Conservation (phyloP, 2,797 vertebrate genomes). For the Tangara arthus region DNA sequence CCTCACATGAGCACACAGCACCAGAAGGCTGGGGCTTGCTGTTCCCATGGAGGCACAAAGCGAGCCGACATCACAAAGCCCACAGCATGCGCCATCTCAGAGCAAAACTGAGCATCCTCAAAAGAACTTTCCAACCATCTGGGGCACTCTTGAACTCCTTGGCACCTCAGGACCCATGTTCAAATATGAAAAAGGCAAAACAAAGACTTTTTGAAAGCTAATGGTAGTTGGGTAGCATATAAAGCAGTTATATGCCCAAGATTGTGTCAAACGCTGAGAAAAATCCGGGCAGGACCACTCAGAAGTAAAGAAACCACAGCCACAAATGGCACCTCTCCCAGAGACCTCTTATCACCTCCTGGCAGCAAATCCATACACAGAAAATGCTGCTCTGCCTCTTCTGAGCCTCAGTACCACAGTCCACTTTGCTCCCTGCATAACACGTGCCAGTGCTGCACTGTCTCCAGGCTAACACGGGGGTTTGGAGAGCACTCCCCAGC, state of each 20-base stretch:
- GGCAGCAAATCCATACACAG: neutral
- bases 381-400: neutral
- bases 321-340: neutral
- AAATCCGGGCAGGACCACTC: neutral
- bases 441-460: fast-evolving
- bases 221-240: neutral
- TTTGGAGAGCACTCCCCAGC: neutral
- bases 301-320: neutral
- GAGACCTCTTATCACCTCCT: neutral
- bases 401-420: neutral
- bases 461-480: fast-evolving
- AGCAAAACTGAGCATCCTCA: neutral
- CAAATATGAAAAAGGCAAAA: neutral
- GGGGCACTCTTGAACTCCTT: neutral
- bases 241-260: neutral
- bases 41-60: neutral
- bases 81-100: fast-evolving
- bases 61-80: neutral
- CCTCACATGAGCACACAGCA: neutral
- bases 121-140: neutral
- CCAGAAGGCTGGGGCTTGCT: neutral
- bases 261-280: neutral
- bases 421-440: neutral
- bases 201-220: neutral
- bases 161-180: neutral